phyloP scores from a whole-genome alignment of 2,797 vertebrate species.

The Syncerus caffer region DNA sequence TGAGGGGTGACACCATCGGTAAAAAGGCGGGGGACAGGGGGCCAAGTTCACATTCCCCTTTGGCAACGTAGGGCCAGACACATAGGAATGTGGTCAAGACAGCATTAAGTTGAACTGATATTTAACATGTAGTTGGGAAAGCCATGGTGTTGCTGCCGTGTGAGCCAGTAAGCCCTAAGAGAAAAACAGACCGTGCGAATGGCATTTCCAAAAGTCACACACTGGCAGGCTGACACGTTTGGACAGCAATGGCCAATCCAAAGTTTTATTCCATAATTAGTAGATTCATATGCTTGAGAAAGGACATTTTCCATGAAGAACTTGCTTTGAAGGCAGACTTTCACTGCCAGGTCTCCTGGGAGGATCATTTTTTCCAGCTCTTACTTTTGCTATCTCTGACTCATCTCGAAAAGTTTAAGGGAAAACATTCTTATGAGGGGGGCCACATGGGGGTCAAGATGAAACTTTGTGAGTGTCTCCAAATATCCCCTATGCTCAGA shows the following conservation, averaged over 20 bases:
- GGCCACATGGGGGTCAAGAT: conserved; percentile 68
- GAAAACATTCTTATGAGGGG: conserved; percentile 66
- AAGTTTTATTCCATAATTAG: conserved; percentile 71
- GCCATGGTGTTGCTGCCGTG: conserved; percentile 53
- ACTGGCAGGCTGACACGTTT: conserved; percentile 71
- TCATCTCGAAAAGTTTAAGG: conserved; percentile 78
- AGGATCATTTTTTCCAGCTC: conserved; percentile 76
- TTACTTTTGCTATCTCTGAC: conserved; percentile 82
- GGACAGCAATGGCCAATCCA: conserved; percentile 71
- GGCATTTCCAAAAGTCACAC: conserved; percentile 76
- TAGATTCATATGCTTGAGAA: conserved; percentile 74
- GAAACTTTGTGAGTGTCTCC: conserved; percentile 74
- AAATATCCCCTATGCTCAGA: conserved; percentile 52
- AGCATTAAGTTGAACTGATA: conserved; percentile 21
- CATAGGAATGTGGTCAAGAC: conserved; percentile 38
- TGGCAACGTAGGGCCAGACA: not conserved
- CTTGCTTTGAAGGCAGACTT: conserved; percentile 78
- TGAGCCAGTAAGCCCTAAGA: conserved; percentile 65
- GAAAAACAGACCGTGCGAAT: conserved; percentile 64
- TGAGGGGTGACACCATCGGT: not conserved
- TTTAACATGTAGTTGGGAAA: conserved; percentile 49
- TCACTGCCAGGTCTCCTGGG: conserved; percentile 76
- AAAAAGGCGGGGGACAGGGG: not conserved
- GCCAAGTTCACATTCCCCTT: conserved; percentile 16
- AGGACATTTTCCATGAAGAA: conserved; percentile 79